phyloP scores from a whole-genome alignment of 2,113 vertebrate genomes.

The Protomyctophum bolini region DNA sequence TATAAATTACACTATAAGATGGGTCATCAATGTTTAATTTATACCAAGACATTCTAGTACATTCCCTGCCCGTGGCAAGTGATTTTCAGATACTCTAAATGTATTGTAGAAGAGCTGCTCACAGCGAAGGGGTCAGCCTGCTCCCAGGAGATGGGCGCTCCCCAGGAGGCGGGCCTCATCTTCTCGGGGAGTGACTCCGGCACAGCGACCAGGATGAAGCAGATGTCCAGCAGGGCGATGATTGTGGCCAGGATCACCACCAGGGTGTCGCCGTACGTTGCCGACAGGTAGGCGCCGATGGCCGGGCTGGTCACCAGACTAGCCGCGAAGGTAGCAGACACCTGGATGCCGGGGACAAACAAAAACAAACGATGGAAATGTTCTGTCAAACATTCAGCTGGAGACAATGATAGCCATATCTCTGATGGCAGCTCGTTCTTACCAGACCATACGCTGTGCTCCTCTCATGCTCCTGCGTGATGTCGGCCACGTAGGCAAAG shows the following conservation, averaged over 20 bases:
- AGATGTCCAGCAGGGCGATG: conserved; percentile 89
- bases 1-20: too few species aligned
- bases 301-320: conserved; percentile 92
- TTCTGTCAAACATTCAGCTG: not conserved
- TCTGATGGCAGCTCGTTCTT: conserved; percentile 49
- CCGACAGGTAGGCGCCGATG: conserved; percentile 89
- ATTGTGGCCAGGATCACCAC: conserved; percentile 89
- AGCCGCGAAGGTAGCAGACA: conserved; percentile 91
- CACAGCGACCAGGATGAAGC: conserved; percentile 90
- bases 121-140: conserved; percentile 90
- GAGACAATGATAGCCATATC: not conserved
- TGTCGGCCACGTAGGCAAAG: conserved; percentile 91
- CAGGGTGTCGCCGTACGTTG: conserved; percentile 85
- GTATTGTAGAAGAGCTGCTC: conserved; percentile 52
- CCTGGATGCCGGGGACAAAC: conserved; percentile 65
- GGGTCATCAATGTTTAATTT: too few species aligned
- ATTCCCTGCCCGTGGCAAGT: too few species aligned
- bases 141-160: conserved; percentile 91
- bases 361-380: not conserved
- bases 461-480: conserved; percentile 91
- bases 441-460: conserved; percentile 92
- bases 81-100: too few species aligned
- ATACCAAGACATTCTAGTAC: too few species aligned
- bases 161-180: conserved; percentile 92
- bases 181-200: conserved; percentile 91